phyloP scores from a whole-genome alignment of 2,797 vertebrate genomes.

The Anniella stebbinsi region DNA sequence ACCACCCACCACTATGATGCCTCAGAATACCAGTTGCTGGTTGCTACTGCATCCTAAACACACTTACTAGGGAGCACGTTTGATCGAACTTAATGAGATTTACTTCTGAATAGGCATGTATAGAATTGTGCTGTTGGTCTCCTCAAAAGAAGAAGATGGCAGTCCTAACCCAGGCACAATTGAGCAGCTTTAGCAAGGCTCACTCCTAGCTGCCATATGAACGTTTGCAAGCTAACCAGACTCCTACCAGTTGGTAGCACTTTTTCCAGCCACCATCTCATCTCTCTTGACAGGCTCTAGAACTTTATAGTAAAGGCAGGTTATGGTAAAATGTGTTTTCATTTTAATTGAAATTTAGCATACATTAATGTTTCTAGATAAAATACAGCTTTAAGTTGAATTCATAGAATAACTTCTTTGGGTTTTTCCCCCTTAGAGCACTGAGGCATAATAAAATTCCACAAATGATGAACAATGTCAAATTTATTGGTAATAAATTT shows the following conservation, averaged over 20 bases:
- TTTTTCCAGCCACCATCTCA: neutral
- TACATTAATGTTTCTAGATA: slow-evolving; percentile 80
- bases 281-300: slow-evolving; percentile 45
- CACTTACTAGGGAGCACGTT: too few relatives aligned
- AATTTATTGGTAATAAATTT: slow-evolving; percentile 67
- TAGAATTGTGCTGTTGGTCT: too few relatives aligned
- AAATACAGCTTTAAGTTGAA: slow-evolving; percentile 71
- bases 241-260: neutral
- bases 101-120: too few relatives aligned
- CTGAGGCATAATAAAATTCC: slow-evolving; percentile 66
- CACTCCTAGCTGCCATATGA: neutral
- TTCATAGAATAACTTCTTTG: slow-evolving; percentile 76
- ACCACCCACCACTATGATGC: too few relatives aligned
- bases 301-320: slow-evolving; percentile 71
- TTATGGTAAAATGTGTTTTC: slow-evolving; percentile 73
- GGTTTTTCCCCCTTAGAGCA: slow-evolving; percentile 72
- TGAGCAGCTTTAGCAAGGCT: neutral
- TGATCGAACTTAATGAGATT: too few relatives aligned
- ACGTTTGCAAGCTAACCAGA: neutral
- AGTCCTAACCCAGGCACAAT: neutral
- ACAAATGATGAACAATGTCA: slow-evolving; percentile 66
- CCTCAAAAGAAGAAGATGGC: too few relatives aligned
- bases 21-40: too few relatives aligned
- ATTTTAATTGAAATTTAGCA: slow-evolving; percentile 82
- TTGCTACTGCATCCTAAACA: too few relatives aligned